Evolutionary conservation across 2,113 vertebrate genomes (phyloP).

Genomic region (Gopherus evgoodei): DNA sequence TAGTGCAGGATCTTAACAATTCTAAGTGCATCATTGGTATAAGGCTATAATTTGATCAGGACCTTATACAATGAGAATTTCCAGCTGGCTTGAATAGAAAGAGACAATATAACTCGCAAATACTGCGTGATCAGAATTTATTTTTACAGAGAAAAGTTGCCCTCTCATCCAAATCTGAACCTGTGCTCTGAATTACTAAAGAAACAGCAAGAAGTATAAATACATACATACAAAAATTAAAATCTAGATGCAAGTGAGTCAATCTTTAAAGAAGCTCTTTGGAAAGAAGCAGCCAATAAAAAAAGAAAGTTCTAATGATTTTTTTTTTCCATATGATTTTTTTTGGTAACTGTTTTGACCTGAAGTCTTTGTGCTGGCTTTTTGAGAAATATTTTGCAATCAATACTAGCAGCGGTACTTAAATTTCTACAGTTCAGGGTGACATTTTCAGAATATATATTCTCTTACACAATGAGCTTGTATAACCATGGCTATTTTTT

Average conservation of each 20-base stretch:
- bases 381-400: accelerated
- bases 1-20: not conserved
- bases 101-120: conserved; percentile 24
- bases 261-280: not conserved
- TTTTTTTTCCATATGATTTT: not conserved
- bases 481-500: not conserved
- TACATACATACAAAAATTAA: not conserved
- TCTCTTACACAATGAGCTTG: not conserved
- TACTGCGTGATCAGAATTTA: not conserved
- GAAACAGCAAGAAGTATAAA: not conserved
- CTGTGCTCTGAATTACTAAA: not conserved
- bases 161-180: not conserved
- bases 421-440: not conserved
- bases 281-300: not conserved
- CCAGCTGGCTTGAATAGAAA: conserved; percentile 20
- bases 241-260: not conserved
- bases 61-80: conserved; percentile 1
- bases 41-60: conserved; percentile 6
- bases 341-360: not conserved
- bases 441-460: accelerated
- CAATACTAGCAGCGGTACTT: accelerated
- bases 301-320: not conserved
- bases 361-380: not conserved
- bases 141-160: conserved; percentile 9
- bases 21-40: not conserved